Percentiles rank a stretch among this genome's conserved stretches.
Evolutionary conservation across 1,140 invertebrate species (phyloP).

Genomic region (Orchesella cincta): DNA sequence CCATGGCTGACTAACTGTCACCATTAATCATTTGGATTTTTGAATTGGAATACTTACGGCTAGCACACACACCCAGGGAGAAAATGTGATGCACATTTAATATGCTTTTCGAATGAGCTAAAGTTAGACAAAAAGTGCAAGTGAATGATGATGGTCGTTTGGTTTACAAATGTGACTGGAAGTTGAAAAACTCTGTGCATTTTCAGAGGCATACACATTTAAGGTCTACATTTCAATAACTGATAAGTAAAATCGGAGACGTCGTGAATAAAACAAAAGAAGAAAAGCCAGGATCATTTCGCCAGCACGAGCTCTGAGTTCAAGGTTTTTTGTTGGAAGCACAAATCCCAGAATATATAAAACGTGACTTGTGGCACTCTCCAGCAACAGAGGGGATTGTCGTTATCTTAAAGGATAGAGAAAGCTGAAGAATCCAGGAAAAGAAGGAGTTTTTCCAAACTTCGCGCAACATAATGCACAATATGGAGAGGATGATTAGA

Average conservation of each 20-base stretch:
- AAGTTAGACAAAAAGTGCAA: neutral
- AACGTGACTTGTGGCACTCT: conserved; percentile 16
- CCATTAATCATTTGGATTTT: neutral
- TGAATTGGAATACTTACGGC: neutral
- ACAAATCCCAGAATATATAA: conserved; percentile 2
- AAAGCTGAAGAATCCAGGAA: no score
- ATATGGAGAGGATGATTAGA: no score
- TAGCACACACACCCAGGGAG: neutral
- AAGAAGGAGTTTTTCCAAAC: no score
- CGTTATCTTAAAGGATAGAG: no score
- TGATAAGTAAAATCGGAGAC: neutral
- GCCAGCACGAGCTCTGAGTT: neutral
- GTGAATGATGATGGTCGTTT: neutral
- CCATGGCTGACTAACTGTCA: neutral
- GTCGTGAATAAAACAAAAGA: neutral
- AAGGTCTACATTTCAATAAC: neutral
- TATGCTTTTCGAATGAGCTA: neutral
- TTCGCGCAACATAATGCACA: no score
- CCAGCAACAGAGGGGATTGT: neutral
- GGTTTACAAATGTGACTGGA: neutral
- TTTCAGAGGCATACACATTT: neutral
- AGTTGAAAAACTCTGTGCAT: neutral
- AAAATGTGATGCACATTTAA: neutral
- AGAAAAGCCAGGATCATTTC: neutral
- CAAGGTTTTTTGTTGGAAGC: neutral